These are phyloP conservation scores for Drosophila mayaguana DNA, from an alignment of 2,888 invertebrate genomes.

Conservation along the genomic window DNA sequence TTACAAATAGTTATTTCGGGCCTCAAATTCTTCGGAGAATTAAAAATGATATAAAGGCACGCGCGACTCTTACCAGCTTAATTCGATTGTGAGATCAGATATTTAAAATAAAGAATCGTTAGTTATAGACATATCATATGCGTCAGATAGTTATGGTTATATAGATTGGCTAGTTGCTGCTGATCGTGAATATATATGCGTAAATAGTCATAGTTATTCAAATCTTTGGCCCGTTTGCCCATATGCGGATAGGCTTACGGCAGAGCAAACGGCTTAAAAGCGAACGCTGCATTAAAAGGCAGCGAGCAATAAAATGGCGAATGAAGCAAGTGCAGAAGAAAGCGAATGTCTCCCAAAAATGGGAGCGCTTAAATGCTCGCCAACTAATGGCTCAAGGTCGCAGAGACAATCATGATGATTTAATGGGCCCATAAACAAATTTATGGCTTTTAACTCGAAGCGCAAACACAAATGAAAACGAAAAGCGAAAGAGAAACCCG, in stretches of 20 bases:
- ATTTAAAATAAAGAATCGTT: not conserved
- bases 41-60: too few species aligned
- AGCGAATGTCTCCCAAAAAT: constrained; percentile 60
- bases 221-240: not conserved
- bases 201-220: not conserved
- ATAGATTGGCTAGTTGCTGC: not conserved
- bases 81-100: not conserved
- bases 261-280: constrained; percentile 55
- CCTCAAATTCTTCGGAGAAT: not conserved
- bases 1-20: too few species aligned
- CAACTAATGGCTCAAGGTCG: constrained; percentile 82
- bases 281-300: constrained; percentile 46
- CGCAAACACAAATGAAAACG: constrained; percentile 14
- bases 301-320: constrained; percentile 63
- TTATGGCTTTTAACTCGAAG: constrained; percentile 82
- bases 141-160: not conserved
- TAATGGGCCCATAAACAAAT: constrained; percentile 84
- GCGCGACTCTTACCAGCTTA: too few species aligned
- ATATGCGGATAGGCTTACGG: not conserved
- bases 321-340: constrained; percentile 70
- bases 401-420: constrained; percentile 84
- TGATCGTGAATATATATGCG: not conserved
- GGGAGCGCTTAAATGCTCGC: constrained; percentile 53
- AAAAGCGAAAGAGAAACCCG: not conserved
- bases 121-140: too few species aligned